Evolutionary conservation across 2,888 invertebrate species (phyloP).

Genomic region (Oscheius myriophilus): DNA sequence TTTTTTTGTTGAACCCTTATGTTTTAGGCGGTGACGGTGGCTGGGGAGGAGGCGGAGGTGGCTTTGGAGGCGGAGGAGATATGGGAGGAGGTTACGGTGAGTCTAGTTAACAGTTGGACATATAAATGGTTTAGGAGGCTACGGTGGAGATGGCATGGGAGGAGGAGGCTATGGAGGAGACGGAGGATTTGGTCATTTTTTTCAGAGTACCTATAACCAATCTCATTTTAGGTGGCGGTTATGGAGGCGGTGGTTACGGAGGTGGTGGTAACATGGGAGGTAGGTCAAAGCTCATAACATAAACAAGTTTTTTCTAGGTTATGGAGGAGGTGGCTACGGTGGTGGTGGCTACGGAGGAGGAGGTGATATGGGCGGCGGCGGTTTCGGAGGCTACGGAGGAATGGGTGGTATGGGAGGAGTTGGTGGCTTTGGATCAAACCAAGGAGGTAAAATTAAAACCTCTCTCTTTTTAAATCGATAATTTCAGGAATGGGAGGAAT

Average conservation of each 20-base stretch:
- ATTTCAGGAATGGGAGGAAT: constrained; percentile 20
- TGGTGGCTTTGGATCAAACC: constrained; percentile 43
- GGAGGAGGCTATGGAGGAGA: constrained; percentile 32
- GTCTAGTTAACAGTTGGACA: background rate
- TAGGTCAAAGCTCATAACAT: constrained; percentile 5
- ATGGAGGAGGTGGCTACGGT: constrained; percentile 46
- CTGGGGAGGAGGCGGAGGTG: constrained; percentile 35
- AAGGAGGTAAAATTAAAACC: constrained; percentile 31
- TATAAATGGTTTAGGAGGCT: constrained; percentile 21
- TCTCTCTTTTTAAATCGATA: background rate
- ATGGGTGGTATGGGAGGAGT: constrained; percentile 44
- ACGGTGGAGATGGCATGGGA: constrained; percentile 38
- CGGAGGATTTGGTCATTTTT: background rate
- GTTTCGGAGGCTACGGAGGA: constrained; percentile 53
- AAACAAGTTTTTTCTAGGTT: constrained; percentile 4
- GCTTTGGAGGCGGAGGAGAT: constrained; percentile 46
- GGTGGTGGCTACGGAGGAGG: constrained; percentile 50
- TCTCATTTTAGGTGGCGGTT: constrained; percentile 27
- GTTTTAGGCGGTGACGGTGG: constrained; percentile 30
- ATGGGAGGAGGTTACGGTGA: constrained; percentile 36
- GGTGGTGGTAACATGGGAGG: constrained; percentile 51
- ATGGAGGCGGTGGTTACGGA: constrained; percentile 42
- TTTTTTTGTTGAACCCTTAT: constrained; percentile 2
- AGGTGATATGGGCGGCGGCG: constrained; percentile 43
- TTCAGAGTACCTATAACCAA: constrained; percentile 16